phyloP scores from a whole-genome alignment of 2,113 vertebrate species.

The Channa argus region DNA sequence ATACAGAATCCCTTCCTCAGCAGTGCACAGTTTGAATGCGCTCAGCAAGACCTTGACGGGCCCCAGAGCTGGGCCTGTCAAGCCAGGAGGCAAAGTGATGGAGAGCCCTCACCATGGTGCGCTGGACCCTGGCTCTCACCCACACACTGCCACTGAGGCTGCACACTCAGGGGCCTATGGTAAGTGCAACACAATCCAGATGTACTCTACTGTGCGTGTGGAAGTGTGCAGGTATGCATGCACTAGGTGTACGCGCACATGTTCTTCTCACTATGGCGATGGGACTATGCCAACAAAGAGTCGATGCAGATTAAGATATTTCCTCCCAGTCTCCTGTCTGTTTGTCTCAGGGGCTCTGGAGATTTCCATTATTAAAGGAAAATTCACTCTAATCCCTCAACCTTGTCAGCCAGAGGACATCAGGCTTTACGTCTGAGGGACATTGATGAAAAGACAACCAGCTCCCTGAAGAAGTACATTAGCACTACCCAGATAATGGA shows the following conservation, averaged over 20 bases:
- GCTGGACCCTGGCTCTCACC: slow-evolving; percentile 80
- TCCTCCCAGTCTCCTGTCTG: slow-evolving; percentile 75
- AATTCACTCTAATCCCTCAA: slow-evolving; percentile 77
- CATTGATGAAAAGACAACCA: slow-evolving; percentile 73
- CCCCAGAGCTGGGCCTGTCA: slow-evolving; percentile 83
- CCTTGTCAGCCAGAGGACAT: slow-evolving; percentile 73
- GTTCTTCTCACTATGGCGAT: slow-evolving; percentile 60
- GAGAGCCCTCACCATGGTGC: slow-evolving; percentile 83
- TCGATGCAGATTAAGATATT: slow-evolving; percentile 80
- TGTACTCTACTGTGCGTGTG: slow-evolving; percentile 70
- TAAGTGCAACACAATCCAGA: slow-evolving; percentile 83
- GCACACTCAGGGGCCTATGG: slow-evolving; percentile 72
- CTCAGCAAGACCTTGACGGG: slow-evolving; percentile 76
- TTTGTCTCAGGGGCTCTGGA: slow-evolving; percentile 67
- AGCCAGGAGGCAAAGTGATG: slow-evolving; percentile 83
- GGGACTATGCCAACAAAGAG: slow-evolving; percentile 63
- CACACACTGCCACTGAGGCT: slow-evolving; percentile 74
- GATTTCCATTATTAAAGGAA: slow-evolving; percentile 76
- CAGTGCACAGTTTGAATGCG: slow-evolving; percentile 75
- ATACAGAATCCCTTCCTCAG: slow-evolving; percentile 81
- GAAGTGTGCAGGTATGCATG: slow-evolving; percentile 46
- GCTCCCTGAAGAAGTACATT: slow-evolving; percentile 56
- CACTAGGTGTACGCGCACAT: slow-evolving; percentile 21
- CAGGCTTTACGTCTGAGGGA: slow-evolving; percentile 67
- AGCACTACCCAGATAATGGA: slow-evolving; percentile 33